A percentile compares a stretch with the other conserved stretches of the same genome.
These are phyloP conservation scores for Ophion slaviceki DNA, from an alignment of 2,888 invertebrate species.

Conservation along the genomic window DNA sequence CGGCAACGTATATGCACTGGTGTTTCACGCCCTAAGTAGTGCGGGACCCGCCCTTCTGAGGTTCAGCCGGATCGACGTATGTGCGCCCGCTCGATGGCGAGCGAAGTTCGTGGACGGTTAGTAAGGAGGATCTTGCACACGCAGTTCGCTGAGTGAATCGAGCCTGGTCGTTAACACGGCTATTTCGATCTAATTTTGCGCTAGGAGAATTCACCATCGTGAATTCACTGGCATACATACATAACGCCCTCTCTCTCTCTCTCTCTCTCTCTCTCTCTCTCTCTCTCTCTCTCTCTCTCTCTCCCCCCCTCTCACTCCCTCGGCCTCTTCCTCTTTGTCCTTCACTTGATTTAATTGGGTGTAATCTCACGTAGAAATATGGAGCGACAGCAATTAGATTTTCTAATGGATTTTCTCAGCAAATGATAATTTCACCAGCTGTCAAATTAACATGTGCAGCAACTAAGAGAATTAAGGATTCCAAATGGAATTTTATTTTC, in stretches of 20 bases:
- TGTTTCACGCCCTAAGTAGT: not conserved
- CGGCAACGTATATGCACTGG: not conserved
- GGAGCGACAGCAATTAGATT: no score
- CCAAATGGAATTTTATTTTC: no score
- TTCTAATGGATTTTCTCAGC: no score
- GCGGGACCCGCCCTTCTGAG: not conserved
- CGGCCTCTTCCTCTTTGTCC: no score
- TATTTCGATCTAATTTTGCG: slow-evolving; percentile 45
- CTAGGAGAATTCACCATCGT: slow-evolving; percentile 11
- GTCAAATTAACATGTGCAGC: no score
- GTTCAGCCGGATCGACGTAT: not conserved
- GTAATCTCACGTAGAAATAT: no score
- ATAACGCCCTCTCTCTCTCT: not conserved
- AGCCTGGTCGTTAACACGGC: slow-evolving; percentile 37
- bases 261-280: no score
- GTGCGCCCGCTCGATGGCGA: not conserved
- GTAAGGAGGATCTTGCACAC: slow-evolving; percentile 9
- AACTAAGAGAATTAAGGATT: no score
- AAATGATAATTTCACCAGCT: no score
- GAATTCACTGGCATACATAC: not conserved
- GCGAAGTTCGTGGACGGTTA: not conserved
- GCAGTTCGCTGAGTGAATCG: slow-evolving; percentile 35
- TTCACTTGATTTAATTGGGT: no score
- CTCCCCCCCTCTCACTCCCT: no score
- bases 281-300: no score